Evolutionary conservation across 2,797 vertebrate genomes (phyloP), one percentile per base, ranked within the genome.

Genomic region (Sebastes kiyomatsui): DNA sequence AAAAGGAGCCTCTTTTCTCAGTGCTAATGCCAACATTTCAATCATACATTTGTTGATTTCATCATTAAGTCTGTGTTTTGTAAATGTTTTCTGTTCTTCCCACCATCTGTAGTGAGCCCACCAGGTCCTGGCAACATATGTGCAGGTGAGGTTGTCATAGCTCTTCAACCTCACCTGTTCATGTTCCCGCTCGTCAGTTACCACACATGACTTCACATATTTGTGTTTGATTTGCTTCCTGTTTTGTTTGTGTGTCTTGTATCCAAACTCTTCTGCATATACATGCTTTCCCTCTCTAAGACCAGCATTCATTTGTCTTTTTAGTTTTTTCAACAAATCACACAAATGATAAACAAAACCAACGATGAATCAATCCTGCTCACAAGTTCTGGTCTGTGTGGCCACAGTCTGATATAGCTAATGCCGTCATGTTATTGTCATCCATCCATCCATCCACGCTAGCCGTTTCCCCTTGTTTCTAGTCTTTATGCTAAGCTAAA

Each of bases 71-170:
- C 11, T 80, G 81, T 85, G 72, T 89, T 83, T 78, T 82, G 80
- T 85, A 77, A 87, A 80, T 38, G 77, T 88, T 56, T 67, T 87
- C 69, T 72, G 61, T 83, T 91, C 28, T 86, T 84, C 73, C 82
- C 84, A 78, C 82, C 70, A 52, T 93, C 83, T 89, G 91, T 87
- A 97, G 96, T 91, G 95, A 96, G 91, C 93, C 92, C 92, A 94
- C 87, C 87, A 88, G 64, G 79, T 87, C 95, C 85, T 95, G 94
- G 94, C 92, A 95, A 83, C 94, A 93, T 67, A 89, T 92, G 64
- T 97, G 96, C 96, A 97, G 95, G 96, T 96, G 94, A 89, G 93
- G 79, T 90, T 93, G 72, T 82, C 38, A 77, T n/a, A 16, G 38
- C 72, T 66, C 82, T 72, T 72, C 77, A 88, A 79, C 81, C 88